Evolutionary conservation across 2,888 invertebrate species (phyloP), one percentile per base, ranked within the genome.

Genomic region (Arge pagana): DNA sequence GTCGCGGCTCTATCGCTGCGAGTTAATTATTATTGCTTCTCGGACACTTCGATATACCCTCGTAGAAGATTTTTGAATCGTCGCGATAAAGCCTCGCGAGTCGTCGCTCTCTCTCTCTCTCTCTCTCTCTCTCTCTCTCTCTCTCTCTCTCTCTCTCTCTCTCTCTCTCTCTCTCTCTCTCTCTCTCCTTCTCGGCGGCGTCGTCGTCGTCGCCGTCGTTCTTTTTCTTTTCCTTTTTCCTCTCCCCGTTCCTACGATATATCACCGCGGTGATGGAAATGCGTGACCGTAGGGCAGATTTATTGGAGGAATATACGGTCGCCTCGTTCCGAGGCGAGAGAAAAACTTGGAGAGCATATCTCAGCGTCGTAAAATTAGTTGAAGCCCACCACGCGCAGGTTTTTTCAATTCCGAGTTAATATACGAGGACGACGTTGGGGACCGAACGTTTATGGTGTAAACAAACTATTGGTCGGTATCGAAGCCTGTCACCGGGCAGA

Each of bases 11-110:
- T 30, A 30, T 73, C 73, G 63, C 62, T 61, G 53, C 66, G 70
- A 74, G 74, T 75, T 74, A 74, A 76, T 76, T 74, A 74, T 76
- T 74, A 74, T 74, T 75, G 74, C 73, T 66, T 71, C 64, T 64
- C 68, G 68, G 72, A 73, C 73, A 73, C 73, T 73, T 11, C 6
- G 23, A 45, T n/a, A n/a, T n/a, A n/a, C n/a, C n/a, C n/a, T n/a
- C n/a, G n/a, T n/a, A n/a, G n/a, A n/a, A n/a, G n/a, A n/a, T n/a
- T n/a, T n/a, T n/a, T n/a, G n/a, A n/a, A n/a, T n/a, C n/a, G n/a
- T n/a, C n/a, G n/a, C n/a, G n/a, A n/a, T n/a, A n/a, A n/a, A n/a
- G n/a, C n/a, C n/a, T n/a, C n/a, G n/a, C n/a, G n/a, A n/a, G n/a
- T n/a, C n/a, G n/a, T n/a, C n/a, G n/a, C n/a, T n/a, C n/a, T n/a